Conservation (phyloP, 2,888 invertebrate genomes). For the Tillus elongatus region DNA sequence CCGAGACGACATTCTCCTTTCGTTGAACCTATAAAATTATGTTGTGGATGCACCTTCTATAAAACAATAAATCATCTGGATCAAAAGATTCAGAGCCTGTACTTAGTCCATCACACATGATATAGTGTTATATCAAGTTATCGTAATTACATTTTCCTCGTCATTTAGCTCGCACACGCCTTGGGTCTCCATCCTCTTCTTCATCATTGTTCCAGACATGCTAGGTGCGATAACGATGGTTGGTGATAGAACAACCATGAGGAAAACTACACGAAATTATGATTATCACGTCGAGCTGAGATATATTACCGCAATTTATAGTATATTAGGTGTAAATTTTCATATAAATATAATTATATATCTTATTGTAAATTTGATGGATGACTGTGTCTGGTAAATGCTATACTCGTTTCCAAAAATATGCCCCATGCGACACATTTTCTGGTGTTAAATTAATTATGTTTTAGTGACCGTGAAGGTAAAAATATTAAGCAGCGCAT, state of each 20-base stretch:
- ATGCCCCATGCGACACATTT: too few relatives aligned
- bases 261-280: not conserved
- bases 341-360: conserved; percentile 26
- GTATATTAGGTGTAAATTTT: conserved; percentile 33
- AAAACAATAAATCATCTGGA: conserved; percentile 31
- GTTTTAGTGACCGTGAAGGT: too few relatives aligned
- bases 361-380: conserved; percentile 9
- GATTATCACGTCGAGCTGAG: conserved; percentile 11
- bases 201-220: too few relatives aligned
- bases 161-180: conserved; percentile 1
- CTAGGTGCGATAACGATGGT: not conserved
- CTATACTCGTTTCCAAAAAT: too few relatives aligned
- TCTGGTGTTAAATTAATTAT: too few relatives aligned
- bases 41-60: conserved; percentile 23
- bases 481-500: too few relatives aligned
- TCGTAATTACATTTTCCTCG: conserved; percentile 27
- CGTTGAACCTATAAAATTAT: conserved; percentile 22
- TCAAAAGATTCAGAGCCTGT: conserved; percentile 29
- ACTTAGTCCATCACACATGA: conserved; percentile 39
- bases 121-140: conserved; percentile 36
- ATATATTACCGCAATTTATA: conserved; percentile 28
- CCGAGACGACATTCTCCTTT: too few relatives aligned
- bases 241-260: not conserved
- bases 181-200: too few relatives aligned
- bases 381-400: too few relatives aligned